A percentile compares a stretch with the other conserved stretches of the same genome.
Evolutionary conservation across 2,797 vertebrate species (phyloP).

Genomic region (Vireo griseus): DNA sequence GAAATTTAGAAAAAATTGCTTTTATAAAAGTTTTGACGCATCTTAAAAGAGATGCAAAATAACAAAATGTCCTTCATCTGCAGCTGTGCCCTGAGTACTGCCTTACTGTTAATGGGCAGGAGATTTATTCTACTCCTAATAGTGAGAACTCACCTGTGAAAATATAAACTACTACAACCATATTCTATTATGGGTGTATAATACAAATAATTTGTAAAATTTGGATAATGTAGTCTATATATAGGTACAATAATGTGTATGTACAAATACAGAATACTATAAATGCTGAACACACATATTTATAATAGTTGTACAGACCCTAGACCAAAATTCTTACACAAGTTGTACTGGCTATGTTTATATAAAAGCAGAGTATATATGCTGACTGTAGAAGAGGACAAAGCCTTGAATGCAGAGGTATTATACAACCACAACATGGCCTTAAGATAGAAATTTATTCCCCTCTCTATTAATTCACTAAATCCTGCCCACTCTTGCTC

Average conservation of each 20-base stretch:
- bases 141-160: not conserved
- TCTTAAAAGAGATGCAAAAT: not conserved
- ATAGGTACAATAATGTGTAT: not conserved
- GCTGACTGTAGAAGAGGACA: not conserved
- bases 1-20: not conserved
- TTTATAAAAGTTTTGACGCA: not conserved
- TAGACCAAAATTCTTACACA: not conserved
- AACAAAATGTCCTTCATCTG: not conserved
- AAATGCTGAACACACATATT: not conserved
- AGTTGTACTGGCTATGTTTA: not conserved
- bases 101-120: not conserved
- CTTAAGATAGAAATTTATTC: not conserved
- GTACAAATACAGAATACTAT: not conserved
- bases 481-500: not conserved
- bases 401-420: not conserved
- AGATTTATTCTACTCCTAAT: not conserved
- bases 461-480: not conserved
- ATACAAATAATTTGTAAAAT: not conserved
- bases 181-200: not conserved
- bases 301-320: not conserved
- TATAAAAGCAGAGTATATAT: not conserved
- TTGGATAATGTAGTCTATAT: too few species aligned
- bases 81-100: not conserved
- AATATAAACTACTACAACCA: not conserved
- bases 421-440: not conserved